Evolutionary conservation across 2,888 invertebrate species (phyloP).

Genomic region (Polyommatus iphigenia): DNA sequence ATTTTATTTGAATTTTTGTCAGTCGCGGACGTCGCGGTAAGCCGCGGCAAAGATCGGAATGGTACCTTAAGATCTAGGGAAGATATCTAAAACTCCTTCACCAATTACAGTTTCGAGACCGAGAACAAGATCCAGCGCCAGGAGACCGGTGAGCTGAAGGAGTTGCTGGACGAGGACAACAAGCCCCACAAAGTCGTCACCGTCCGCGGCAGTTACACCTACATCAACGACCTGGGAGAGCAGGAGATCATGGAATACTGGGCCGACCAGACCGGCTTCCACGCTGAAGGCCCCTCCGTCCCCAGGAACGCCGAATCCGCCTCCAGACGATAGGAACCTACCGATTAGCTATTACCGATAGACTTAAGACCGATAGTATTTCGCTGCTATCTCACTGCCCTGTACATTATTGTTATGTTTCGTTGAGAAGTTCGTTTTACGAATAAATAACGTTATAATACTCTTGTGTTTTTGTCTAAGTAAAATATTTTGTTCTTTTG

Average conservation of each 20-base stretch:
- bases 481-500: not conserved
- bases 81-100: not conserved
- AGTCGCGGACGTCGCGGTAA: too few species aligned
- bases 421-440: conserved; percentile 46
- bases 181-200: conserved; percentile 78
- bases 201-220: conserved; percentile 81
- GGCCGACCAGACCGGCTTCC: conserved; percentile 84
- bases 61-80: too few species aligned
- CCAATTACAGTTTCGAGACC: conserved; percentile 68
- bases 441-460: conserved; percentile 40
- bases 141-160: conserved; percentile 69
- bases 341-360: not conserved
- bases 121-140: conserved; percentile 77
- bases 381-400: conserved; percentile 53
- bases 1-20: too few species aligned
- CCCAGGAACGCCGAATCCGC: conserved; percentile 62
- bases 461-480: not conserved
- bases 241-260: conserved; percentile 72
- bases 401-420: conserved; percentile 56
- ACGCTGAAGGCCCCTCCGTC: conserved; percentile 81
- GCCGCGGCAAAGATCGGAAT: too few species aligned
- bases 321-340: conserved; percentile 44
- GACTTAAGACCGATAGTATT: conserved; percentile 36
- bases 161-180: conserved; percentile 75
- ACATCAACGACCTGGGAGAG: conserved; percentile 78